phyloP scores from a whole-genome alignment of 23 tunicate genomes.

The Phallusia fumigata region DNA sequence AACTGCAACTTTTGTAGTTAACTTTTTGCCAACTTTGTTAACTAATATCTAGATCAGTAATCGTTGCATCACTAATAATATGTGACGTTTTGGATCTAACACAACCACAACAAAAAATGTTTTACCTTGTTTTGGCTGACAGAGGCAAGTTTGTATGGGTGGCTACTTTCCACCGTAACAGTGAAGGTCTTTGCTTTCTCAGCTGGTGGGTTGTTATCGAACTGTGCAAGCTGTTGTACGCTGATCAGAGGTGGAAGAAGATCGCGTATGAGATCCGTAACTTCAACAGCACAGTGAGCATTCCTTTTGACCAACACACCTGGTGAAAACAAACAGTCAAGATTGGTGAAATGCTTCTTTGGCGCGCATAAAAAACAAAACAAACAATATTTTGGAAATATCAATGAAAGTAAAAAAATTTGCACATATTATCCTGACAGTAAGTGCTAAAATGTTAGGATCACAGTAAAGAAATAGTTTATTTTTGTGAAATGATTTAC shows the following conservation, averaged over 20 bases:
- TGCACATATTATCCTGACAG: not conserved
- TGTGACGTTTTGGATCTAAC: too few relatives aligned
- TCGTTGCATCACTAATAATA: too few relatives aligned
- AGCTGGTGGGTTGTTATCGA: not conserved
- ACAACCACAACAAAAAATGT: too few relatives aligned
- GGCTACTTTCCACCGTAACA: constrained; percentile 62
- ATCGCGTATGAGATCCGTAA: constrained; percentile 50
- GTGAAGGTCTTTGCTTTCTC: constrained; percentile 25
- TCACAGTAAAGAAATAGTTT: too few relatives aligned
- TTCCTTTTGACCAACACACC: constrained; percentile 35
- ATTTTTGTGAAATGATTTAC: too few relatives aligned
- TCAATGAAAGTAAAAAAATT: not conserved
- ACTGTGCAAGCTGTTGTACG: constrained; percentile 27
- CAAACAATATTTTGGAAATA: not conserved
- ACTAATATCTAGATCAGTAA: too few relatives aligned
- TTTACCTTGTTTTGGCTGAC: constrained; percentile 53
- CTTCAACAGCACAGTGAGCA: constrained; percentile 52
- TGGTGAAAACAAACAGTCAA: not conserved
- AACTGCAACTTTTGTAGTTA: too few relatives aligned
- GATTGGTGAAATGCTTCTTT: too few relatives aligned
- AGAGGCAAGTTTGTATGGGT: constrained; percentile 63
- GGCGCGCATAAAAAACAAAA: too few relatives aligned
- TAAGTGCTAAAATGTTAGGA: too few relatives aligned
- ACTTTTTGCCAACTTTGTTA: too few relatives aligned
- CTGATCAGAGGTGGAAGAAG: constrained; percentile 62